Conservation (phyloP, 1,140 invertebrate genomes). For the Apis mellifera region DNA sequence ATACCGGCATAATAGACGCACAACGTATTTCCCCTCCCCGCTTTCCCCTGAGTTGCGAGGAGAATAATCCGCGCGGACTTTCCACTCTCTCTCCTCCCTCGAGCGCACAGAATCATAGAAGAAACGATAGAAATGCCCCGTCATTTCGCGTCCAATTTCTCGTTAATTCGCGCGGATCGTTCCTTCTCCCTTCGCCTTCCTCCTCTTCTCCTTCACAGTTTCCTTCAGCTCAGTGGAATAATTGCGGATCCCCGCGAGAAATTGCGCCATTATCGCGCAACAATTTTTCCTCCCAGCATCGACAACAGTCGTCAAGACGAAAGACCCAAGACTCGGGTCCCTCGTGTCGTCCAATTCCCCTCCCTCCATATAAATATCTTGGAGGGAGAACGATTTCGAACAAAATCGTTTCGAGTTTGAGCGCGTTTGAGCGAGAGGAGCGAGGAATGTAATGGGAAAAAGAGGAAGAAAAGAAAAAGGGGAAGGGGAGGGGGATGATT, state of each 20-base stretch:
- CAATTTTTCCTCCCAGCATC: too few relatives aligned
- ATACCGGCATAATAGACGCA: neutral
- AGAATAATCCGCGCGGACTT: too few relatives aligned
- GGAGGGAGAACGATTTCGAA: neutral
- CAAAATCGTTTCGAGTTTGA: neutral
- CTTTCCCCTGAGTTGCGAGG: too few relatives aligned
- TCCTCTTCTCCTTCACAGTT: conserved; percentile 2
- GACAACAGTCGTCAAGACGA: too few relatives aligned
- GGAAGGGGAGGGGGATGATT: neutral
- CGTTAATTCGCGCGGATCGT: conserved; percentile 20
- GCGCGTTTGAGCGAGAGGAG: neutral
- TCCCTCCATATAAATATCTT: neutral
- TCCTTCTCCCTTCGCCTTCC: neutral
- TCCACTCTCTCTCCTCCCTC: too few relatives aligned
- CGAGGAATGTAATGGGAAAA: too few relatives aligned
- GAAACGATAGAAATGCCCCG: neutral
- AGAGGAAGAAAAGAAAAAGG: too few relatives aligned
- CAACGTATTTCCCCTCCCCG: too few relatives aligned
- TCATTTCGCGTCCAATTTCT: conserved; percentile 20
- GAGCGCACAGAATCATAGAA: too few relatives aligned
- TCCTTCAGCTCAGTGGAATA: neutral
- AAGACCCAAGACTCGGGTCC: too few relatives aligned
- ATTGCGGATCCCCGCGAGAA: conserved; percentile 20
- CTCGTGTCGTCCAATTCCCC: too few relatives aligned
- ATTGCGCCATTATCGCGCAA: conserved; percentile 29